Conservation (phyloP, 2,888 invertebrate genomes). For the Ditylenchus weischeri region DNA sequence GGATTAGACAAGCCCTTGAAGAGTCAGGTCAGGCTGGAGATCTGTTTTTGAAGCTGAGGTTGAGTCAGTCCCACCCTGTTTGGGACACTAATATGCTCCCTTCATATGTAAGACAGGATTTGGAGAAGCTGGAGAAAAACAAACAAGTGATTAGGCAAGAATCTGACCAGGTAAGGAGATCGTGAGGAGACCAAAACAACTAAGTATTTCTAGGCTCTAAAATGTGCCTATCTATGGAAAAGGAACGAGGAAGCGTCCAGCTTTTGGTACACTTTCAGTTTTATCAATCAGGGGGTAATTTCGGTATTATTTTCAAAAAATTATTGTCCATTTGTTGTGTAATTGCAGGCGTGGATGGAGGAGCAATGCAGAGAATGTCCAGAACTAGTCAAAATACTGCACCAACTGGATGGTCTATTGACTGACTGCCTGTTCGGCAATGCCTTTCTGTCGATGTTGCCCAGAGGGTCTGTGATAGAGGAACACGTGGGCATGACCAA, state of each 20-base stretch:
- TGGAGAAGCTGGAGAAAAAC: conserved; percentile 16
- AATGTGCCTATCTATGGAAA: conserved; percentile 25
- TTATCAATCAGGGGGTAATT: conserved; percentile 30
- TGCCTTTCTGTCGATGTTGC: conserved; percentile 35
- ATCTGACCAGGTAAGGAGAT: background rate
- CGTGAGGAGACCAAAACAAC: background rate
- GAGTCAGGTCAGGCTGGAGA: conserved; percentile 13
- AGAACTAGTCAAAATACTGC: conserved; percentile 23
- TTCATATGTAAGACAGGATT: conserved; percentile 12
- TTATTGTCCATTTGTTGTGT: too few species aligned
- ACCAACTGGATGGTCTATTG: conserved; percentile 27
- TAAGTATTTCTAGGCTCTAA: conserved; percentile 20
- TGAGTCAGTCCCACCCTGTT: conserved; percentile 19
- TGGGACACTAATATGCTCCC: conserved; percentile 21
- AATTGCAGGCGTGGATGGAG: conserved; percentile 26
- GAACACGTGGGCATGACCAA: conserved; percentile 34
- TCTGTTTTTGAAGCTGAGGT: conserved; percentile 23
- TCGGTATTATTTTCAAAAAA: too few species aligned
- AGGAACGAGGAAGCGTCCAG: conserved; percentile 24
- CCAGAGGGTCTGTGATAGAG: conserved; percentile 28
- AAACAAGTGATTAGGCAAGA: background rate
- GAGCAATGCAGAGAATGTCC: conserved; percentile 27
- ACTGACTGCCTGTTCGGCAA: conserved; percentile 34
- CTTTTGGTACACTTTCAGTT: conserved; percentile 31
- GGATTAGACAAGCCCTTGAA: conserved; percentile 19